A percentile compares a stretch with the other conserved stretches of the same genome.
Evolutionary conservation across 1,140 invertebrate genomes (phyloP).

Genomic region (Campoletis sonorensis): DNA sequence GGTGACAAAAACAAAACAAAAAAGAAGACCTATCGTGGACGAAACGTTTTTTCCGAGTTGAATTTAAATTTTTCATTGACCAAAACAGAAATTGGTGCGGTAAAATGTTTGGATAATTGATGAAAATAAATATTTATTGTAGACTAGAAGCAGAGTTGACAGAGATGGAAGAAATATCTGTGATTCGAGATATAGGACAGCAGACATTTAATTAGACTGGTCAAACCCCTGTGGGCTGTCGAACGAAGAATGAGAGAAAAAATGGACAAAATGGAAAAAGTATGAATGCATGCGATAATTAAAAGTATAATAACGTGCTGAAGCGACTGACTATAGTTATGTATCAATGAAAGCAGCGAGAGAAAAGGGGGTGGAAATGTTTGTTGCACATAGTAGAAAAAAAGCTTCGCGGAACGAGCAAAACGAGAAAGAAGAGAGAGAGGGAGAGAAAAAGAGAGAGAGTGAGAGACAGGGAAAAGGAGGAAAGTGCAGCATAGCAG

Average conservation of each 20-base stretch:
- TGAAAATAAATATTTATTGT: constrained; percentile 7
- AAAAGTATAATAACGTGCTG: constrained; percentile 47
- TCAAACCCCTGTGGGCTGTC: neutral
- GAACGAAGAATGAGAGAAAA: constrained; percentile 24
- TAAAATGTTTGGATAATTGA: neutral
- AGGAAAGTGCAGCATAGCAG: constrained; percentile 23
- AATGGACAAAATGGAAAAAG: constrained; percentile 17
- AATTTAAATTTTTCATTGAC: neutral
- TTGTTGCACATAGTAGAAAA: constrained; percentile 52
- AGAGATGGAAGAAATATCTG: neutral
- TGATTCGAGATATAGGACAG: neutral
- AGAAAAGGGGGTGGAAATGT: constrained; percentile 42
- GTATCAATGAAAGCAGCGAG: neutral
- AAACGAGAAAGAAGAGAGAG: constrained; percentile 53
- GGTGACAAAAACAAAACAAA: neutral
- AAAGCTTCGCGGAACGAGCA: constrained; percentile 36
- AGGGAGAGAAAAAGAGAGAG: constrained; percentile 54
- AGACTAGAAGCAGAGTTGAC: neutral
- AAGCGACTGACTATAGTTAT: constrained; percentile 1
- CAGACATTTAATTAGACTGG: constrained; percentile 6
- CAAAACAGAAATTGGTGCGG: too few relatives aligned
- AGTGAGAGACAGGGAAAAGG: constrained; percentile 47
- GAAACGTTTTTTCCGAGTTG: neutral
- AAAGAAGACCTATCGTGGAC: neutral
- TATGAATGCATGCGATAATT: constrained; percentile 45